These are phyloP conservation scores for Theristicus caerulescens DNA, from an alignment of 2,113 vertebrate species.

Conservation along the genomic window DNA sequence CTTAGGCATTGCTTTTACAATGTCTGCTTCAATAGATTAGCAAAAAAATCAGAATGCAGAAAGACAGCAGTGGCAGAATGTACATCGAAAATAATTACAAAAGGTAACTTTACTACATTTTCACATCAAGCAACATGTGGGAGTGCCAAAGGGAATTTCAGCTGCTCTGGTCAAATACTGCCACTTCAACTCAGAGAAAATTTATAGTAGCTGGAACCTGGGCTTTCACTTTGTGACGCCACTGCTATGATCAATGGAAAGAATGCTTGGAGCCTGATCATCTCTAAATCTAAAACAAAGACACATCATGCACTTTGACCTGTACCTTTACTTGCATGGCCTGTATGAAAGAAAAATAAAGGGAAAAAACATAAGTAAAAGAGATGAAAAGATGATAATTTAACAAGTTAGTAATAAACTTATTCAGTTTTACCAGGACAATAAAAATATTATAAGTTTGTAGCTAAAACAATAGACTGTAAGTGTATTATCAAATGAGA, in stretches of 20 bases:
- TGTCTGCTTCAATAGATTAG: neutral
- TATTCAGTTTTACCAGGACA: conserved; percentile 7
- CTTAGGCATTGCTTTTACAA: neutral
- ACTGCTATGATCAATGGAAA: conserved; percentile 72
- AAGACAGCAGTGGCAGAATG: conserved; percentile 63
- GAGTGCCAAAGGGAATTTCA: neutral
- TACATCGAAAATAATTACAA: neutral
- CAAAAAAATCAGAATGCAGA: neutral
- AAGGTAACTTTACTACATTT: neutral
- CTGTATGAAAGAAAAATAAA: conserved; percentile 85
- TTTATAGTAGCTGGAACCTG: neutral
- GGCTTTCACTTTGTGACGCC: conserved; percentile 71
- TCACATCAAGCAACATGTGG: neutral
- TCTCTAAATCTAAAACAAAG: conserved; percentile 76
- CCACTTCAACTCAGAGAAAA: neutral
- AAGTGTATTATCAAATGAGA: neutral
- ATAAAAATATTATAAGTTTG: neutral
- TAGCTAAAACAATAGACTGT: neutral
- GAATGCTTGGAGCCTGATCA: conserved; percentile 68
- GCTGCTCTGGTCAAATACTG: neutral
- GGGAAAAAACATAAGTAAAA: conserved; percentile 72
- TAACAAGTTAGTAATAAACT: conserved; percentile 48
- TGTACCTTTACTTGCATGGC: conserved; percentile 91
- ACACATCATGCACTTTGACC: conserved; percentile 85
- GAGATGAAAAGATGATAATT: conserved; percentile 55